phyloP scores from a whole-genome alignment of 2,797 vertebrate species.

The Chrysocyon brachyurus region DNA sequence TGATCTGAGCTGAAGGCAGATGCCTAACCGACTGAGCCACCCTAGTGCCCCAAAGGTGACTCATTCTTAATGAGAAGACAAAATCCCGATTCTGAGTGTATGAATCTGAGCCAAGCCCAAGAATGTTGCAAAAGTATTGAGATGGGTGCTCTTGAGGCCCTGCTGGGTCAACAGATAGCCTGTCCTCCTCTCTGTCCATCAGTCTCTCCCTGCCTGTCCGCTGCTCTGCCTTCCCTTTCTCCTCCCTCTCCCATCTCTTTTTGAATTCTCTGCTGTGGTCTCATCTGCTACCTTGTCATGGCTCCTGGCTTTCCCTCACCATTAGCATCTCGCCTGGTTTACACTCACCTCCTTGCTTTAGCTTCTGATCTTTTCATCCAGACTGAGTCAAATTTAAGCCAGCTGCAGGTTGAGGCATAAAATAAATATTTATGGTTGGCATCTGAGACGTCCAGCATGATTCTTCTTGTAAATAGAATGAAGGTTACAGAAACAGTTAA shows the following conservation, averaged over 20 bases:
- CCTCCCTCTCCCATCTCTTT: not conserved
- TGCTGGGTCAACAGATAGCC: not conserved
- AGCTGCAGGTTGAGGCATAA: not conserved
- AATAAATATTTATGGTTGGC: not conserved
- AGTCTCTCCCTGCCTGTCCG: not conserved
- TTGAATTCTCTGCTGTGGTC: not conserved
- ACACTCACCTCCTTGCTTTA: not conserved
- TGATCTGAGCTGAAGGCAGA: no score
- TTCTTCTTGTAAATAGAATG: not conserved
- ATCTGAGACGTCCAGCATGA: not conserved
- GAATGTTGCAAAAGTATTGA: not conserved
- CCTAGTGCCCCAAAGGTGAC: no score
- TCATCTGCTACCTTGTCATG: not conserved
- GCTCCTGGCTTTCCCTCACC: not conserved
- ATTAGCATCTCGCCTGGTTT: not conserved
- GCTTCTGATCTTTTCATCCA: not conserved
- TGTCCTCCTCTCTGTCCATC: not conserved
- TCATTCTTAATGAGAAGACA: not conserved
- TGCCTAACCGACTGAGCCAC: no score
- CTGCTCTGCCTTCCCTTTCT: not conserved
- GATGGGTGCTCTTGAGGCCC: not conserved
- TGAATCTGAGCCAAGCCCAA: not conserved
- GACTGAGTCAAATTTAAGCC: not conserved
- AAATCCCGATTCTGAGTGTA: not conserved
- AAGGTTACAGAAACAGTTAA: not conserved